phyloP scores from a whole-genome alignment of 2,888 invertebrate genomes.

The Lasioglossum morio region DNA sequence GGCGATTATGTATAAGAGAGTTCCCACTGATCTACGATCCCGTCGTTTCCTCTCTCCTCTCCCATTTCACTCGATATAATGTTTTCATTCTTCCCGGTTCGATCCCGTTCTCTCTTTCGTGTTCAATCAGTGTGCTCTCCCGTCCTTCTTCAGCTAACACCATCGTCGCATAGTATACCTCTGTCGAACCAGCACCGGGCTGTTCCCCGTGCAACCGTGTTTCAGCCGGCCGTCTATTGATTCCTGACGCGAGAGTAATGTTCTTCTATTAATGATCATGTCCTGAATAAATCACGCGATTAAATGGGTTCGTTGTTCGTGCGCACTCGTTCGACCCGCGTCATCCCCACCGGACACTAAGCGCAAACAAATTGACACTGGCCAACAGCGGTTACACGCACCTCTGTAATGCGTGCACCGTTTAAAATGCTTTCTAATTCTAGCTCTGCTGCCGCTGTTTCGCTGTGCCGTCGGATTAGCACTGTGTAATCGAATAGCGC shows the following conservation, averaged over 20 bases:
- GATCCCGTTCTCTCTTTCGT: conserved; percentile 43
- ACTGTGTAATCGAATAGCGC: not conserved
- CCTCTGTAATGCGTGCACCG: conserved; percentile 41
- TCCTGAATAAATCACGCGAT: conserved; percentile 83
- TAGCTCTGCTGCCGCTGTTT: conserved; percentile 2
- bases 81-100: conserved; percentile 15
- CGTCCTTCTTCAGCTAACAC: conserved; percentile 20
- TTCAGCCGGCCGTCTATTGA: conserved; percentile 78
- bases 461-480: not conserved
- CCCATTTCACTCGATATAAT: conserved; percentile 18
- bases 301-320: conserved; percentile 79
- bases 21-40: conserved; percentile 19
- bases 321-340: conserved; percentile 66
- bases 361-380: conserved; percentile 73
- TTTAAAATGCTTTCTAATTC: conserved; percentile 30
- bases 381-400: conserved; percentile 51
- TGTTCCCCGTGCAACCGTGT: conserved; percentile 57
- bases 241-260: conserved; percentile 82
- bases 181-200: conserved; percentile 38
- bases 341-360: conserved; percentile 68
- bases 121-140: conserved; percentile 16
- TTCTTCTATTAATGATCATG: conserved; percentile 82
- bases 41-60: not conserved
- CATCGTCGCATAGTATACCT: conserved; percentile 20
- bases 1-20: conserved; percentile 14